Evolutionary conservation across 2,113 vertebrate species (phyloP).

Genomic region (Heloderma charlesbogerti): DNA sequence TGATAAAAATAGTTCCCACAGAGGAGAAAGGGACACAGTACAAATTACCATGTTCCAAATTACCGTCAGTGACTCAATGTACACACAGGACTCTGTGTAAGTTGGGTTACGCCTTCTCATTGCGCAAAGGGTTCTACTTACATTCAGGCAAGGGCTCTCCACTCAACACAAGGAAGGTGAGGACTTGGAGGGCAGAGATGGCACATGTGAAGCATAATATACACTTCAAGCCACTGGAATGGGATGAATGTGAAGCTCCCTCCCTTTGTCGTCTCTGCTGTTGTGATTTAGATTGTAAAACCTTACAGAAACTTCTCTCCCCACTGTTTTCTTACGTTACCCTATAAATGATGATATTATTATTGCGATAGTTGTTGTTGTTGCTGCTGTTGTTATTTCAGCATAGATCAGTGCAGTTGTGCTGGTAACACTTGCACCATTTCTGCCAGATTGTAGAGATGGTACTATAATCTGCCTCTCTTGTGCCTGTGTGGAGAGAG

Average conservation of each 20-base stretch:
- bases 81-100: neutral
- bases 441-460: neutral
- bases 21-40: constrained; percentile 6
- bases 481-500: neutral
- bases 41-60: constrained; percentile 7
- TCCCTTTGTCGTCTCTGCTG: too few species aligned
- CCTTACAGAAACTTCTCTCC: neutral
- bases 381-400: neutral
- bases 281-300: neutral
- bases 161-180: too few species aligned
- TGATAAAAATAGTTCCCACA: constrained; percentile 20
- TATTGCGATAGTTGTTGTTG: neutral
- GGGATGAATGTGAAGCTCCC: neutral
- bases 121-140: too few species aligned
- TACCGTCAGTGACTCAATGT: neutral
- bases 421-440: neutral
- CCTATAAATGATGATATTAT: neutral
- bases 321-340: neutral
- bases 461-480: neutral
- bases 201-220: neutral
- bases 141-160: too few species aligned
- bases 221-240: neutral
- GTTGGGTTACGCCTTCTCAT: neutral
- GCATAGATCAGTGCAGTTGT: neutral
- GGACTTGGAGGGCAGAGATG: too few species aligned